Evolutionary conservation across 2,113 vertebrate species (phyloP), one percentile per base, ranked within the genome.

Genomic region (Trochalopteron elliotii): DNA sequence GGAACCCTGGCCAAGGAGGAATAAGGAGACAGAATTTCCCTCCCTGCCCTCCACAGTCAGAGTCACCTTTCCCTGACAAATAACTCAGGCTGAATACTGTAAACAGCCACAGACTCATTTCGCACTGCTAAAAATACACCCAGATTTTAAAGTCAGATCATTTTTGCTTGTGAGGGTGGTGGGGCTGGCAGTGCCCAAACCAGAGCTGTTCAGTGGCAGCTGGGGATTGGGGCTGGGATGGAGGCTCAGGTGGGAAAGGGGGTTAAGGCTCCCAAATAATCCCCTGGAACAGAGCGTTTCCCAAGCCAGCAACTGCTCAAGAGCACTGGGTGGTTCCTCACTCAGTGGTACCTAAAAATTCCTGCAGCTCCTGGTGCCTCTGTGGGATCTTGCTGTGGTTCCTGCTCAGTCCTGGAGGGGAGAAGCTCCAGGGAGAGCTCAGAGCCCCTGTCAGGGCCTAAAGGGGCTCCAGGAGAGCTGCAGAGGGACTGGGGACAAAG

Each of bases 21-120:
- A 57, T n/a, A 8, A 14, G 85, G 15, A 24, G 53, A 12, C 40
- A 4, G 15, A 1, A 0, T 0, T 1, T 4, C 64, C 50, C 69
- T 81, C 35, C 77, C 30, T 69, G 49, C 24, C 78, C 82, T 44
- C 45, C 7, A 0, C 37, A 42, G 33, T 0, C 50, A 6, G 49
- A 25, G 72, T n/a, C 60, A 20, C 83, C 42, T 60, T 45, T 9
- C 42, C 63, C 17, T 0, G 0, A 11, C n/a, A 45, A 37, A n/a
- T 1, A 75, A 15, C 42, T 84, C 47, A 3, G 2, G 12, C 25
- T 91, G 7, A 52, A 33, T 2, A 7, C 13, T 83, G 82, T 10
- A 4, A 83, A 45, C 75, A 71, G 70, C 3, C 0, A 17, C 27
- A 53, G 8, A 7, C 57, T 78, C 19, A 14, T 35, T 57, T 28